These are phyloP conservation scores for Habrosyne pyritoides DNA, from an alignment of 2,888 invertebrate species.

Conservation along the genomic window DNA sequence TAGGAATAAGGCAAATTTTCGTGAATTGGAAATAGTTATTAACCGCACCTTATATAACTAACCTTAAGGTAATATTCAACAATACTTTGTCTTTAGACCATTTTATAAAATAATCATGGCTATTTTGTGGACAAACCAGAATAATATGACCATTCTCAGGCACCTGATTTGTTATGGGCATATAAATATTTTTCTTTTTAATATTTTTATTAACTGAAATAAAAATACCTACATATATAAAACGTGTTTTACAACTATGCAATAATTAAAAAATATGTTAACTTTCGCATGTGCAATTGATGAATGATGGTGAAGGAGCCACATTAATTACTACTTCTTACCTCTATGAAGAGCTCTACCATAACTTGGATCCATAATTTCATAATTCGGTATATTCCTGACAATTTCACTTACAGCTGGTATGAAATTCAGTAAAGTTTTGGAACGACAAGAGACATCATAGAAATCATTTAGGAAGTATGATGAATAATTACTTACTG, in stretches of 20 bases:
- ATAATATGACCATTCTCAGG: conserved; percentile 80
- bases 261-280: no score
- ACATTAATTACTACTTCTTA: no score
- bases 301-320: no score
- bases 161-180: conserved; percentile 57
- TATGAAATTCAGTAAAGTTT: conserved; percentile 59
- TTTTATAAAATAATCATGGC: conserved; percentile 70
- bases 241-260: no score
- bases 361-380: conserved; percentile 50
- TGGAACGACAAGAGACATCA: conserved; percentile 72
- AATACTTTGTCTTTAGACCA: conserved; percentile 81
- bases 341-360: background rate
- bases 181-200: conserved; percentile 19
- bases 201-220: background rate
- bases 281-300: no score
- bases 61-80: conserved; percentile 61
- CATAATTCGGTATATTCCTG: conserved; percentile 76
- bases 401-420: conserved; percentile 74
- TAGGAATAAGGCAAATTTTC: no score
- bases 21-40: no score
- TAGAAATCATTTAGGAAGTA: conserved; percentile 35
- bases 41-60: no score
- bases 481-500: conserved; percentile 6
- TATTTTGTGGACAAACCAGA: conserved; percentile 82
- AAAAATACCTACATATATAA: no score